Base-by-base conservation (phyloP, 64 coral and sea anemone species). In the Montipora sp. region DNA sequence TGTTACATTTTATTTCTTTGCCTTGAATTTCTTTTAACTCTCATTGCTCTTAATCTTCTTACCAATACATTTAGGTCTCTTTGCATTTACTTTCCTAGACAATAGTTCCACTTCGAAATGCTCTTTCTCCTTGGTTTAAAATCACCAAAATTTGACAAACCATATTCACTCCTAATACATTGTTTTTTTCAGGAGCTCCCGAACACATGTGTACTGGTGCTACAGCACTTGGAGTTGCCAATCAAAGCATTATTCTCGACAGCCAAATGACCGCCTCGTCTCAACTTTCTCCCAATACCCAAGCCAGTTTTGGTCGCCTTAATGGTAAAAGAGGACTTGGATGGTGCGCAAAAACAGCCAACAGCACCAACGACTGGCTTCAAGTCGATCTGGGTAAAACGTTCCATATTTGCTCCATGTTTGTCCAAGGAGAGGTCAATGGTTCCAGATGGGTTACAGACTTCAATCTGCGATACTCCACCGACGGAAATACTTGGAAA, bases 361-460 rank as follows among this genome's bases (percentile, higher is more conserved):
- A 24, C 4, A 80, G 8, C 11, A 71, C 13, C 3, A 0, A 51
- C 14, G 88, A 80, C 59, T 90, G 88, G 88, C 76, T 90, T 0
- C 88, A 90, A 22, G 76, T 90, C 8, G 78, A 90, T 53, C 48
- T 90, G 3, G 88, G 88, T 4, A 49, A 23, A 90, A 27, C 9
- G 19, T 10, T 80, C 3, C 16, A 79, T 67, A 53, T 90, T 53
- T 90, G 88, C 77, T 75, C 43, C 12, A 7, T 90, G 21, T 75
- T 53, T 68, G 57, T 59, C 53, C 88, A 90, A 48, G 88, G 88
- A 15, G 57, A 51, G 5, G 7, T 15, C n/a, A 50, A 22, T 69
- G 11, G 6, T 0, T 1, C 4, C 24, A 53, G 44, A 80, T 90
- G 75, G 75, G 10, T 59, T 12, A 80, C 46, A 69, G 78, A 14